These are phyloP conservation scores for Microctonus aethiopoides DNA, from an alignment of 2,888 invertebrate species.

Conservation along the genomic window DNA sequence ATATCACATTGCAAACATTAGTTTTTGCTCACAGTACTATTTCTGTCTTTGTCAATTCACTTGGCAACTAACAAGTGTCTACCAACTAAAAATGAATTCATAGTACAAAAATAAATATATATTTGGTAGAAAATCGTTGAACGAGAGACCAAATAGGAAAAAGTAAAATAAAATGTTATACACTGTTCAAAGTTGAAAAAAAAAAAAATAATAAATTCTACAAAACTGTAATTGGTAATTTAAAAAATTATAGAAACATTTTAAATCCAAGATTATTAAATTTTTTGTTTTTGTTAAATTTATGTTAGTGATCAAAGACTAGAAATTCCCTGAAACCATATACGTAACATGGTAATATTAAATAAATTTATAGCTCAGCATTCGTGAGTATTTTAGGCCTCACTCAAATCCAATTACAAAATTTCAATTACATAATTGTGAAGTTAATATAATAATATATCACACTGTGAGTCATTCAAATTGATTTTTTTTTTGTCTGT, in stretches of 20 bases:
- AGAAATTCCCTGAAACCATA: slow-evolving; percentile 33
- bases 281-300: not conserved
- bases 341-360: not conserved
- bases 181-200: not conserved
- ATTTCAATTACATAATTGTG: not conserved
- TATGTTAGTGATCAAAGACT: slow-evolving; percentile 26
- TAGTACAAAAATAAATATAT: slow-evolving; percentile 56
- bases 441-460: not conserved
- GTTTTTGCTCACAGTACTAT: not conserved
- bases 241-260: not conserved
- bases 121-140: slow-evolving; percentile 14
- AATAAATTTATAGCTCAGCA: slow-evolving; percentile 4
- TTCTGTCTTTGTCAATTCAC: not conserved
- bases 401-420: not conserved
- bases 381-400: slow-evolving; percentile 19
- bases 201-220: not conserved
- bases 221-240: not conserved
- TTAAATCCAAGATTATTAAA: not conserved
- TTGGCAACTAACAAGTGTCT: slow-evolving; percentile 44
- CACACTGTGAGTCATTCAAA: not conserved
- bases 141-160: slow-evolving; percentile 2
- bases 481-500: not conserved
- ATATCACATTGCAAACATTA: slow-evolving; percentile 9
- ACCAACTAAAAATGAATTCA: slow-evolving; percentile 52
- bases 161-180: no score